Percentiles rank a stretch among this genome's conserved stretches.
Conservation (phyloP, 2,888 invertebrate species). For the Epinotia demarniana region DNA sequence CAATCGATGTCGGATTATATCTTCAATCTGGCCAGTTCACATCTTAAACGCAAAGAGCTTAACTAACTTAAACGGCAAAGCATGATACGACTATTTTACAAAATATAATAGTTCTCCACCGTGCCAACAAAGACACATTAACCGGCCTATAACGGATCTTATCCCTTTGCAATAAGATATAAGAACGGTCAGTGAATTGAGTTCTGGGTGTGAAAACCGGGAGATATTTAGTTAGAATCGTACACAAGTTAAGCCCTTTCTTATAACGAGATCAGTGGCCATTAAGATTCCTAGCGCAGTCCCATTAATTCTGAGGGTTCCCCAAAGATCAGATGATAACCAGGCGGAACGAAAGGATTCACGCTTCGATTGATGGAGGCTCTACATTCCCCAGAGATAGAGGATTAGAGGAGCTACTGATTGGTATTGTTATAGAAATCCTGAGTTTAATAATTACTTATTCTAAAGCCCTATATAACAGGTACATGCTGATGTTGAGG, state of each 20-base stretch:
- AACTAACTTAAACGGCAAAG: not conserved
- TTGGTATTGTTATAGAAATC: not conserved
- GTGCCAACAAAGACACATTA: not conserved
- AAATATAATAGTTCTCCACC: not conserved
- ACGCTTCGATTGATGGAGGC: slow-evolving; percentile 1
- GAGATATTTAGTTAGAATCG: not conserved
- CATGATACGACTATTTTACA: slow-evolving; percentile 1
- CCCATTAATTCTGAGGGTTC: slow-evolving; percentile 25
- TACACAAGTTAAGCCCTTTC: not conserved
- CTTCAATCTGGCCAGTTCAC: slow-evolving; percentile 16
- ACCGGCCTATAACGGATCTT: not conserved
- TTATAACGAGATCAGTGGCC: no score
- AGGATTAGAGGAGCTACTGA: not conserved
- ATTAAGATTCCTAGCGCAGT: slow-evolving; percentile 23
- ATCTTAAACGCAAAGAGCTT: not conserved
- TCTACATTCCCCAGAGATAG: not conserved
- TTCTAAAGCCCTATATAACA: no score
- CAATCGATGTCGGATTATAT: slow-evolving; percentile 36
- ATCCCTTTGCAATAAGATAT: not conserved
- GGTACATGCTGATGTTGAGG: no score
- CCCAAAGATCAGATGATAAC: slow-evolving; percentile 28
- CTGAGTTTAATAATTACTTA: no score
- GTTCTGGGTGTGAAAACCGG: not conserved
- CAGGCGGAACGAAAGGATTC: slow-evolving; percentile 2
- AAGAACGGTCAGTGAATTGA: not conserved